Evolutionary conservation across 1,140 invertebrate genomes (phyloP).

Genomic region (Sycophila sp.): DNA sequence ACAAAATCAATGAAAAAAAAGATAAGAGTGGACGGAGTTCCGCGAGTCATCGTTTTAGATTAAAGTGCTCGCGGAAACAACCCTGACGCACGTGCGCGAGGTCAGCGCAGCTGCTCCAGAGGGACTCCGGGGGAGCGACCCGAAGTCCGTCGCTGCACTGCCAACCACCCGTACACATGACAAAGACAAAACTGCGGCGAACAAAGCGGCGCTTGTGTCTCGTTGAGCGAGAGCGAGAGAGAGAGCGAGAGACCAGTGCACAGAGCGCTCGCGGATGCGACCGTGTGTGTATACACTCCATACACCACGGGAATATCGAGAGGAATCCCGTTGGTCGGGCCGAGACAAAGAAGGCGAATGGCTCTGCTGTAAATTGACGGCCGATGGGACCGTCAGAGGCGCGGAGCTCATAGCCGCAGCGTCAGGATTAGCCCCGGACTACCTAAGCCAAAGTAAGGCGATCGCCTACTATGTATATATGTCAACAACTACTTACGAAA

Average conservation of each 20-base stretch:
- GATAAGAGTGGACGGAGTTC: too few species aligned
- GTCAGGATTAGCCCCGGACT: too few species aligned
- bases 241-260: neutral
- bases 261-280: too few species aligned
- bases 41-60: too few species aligned
- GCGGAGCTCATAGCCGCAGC: neutral
- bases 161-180: neutral
- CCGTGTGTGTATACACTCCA: too few species aligned
- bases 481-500: too few species aligned
- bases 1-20: too few species aligned
- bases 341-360: neutral
- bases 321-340: neutral
- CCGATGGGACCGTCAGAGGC: neutral
- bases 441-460: too few species aligned
- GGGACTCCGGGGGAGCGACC: neutral
- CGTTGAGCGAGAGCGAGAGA: neutral
- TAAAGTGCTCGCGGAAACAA: too few species aligned
- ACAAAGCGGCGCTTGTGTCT: neutral
- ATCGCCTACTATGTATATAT: neutral
- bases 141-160: too few species aligned
- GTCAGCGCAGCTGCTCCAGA: neutral
- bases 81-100: too few species aligned
- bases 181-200: neutral
- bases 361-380: conserved; percentile 4
- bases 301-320: neutral